Evolutionary conservation across 2,113 vertebrate genomes (phyloP).

Genomic region (Myxocyprinus asiaticus): DNA sequence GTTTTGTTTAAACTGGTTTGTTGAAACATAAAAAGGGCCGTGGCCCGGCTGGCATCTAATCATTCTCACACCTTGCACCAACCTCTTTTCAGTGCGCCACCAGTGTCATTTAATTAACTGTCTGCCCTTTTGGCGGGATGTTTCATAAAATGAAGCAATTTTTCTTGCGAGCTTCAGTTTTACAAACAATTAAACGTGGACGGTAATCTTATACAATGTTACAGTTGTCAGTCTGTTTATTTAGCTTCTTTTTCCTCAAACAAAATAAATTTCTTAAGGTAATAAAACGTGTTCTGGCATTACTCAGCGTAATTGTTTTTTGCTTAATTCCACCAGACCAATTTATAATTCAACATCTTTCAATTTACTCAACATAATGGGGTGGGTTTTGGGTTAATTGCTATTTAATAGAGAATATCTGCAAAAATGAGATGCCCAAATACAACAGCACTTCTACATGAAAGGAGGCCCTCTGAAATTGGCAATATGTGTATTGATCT

Average conservation of each 20-base stretch:
- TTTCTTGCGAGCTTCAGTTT: conserved; percentile 26
- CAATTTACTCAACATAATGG: conserved; percentile 59
- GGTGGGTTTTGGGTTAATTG: conserved; percentile 59
- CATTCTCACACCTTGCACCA: conserved; percentile 32
- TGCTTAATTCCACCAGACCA: conserved; percentile 58
- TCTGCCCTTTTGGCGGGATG: conserved; percentile 30
- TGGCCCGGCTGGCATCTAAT: conserved; percentile 19
- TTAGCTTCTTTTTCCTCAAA: conserved; percentile 30
- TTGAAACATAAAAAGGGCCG: neutral
- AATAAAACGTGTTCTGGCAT: conserved; percentile 50
- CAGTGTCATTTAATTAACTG: conserved; percentile 49
- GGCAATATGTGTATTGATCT: conserved; percentile 26
- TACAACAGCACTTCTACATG: conserved; percentile 35
- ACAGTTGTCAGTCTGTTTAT: conserved; percentile 45
- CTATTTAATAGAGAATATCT: conserved; percentile 58
- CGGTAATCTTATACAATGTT: neutral
- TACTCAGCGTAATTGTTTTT: conserved; percentile 60
- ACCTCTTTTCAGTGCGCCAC: conserved; percentile 23
- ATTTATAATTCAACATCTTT: conserved; percentile 64
- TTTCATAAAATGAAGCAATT: conserved; percentile 46
- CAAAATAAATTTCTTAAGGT: conserved; percentile 44
- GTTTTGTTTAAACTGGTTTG: neutral
- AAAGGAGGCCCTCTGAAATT: conserved; percentile 14
- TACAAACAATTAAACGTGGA: conserved; percentile 39
- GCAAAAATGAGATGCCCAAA: conserved; percentile 33